A percentile compares a stretch with the other conserved stretches of the same genome.
phyloP scores from a whole-genome alignment of 2,888 invertebrate genomes.

The Apodemia duryi region DNA sequence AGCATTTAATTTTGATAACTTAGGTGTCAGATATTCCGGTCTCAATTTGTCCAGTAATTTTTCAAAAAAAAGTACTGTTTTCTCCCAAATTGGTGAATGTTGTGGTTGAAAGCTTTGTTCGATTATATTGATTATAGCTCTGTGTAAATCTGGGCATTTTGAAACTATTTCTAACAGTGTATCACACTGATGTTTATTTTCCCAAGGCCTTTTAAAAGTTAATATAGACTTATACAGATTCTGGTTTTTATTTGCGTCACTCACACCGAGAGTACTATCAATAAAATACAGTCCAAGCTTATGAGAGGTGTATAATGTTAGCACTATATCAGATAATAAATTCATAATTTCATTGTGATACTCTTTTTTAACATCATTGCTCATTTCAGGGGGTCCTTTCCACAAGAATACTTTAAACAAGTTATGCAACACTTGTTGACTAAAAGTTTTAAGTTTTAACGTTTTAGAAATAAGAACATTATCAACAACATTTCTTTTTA shows the following conservation, averaged over 20 bases:
- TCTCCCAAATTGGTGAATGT: slow-evolving; percentile 75
- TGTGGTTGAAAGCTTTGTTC: slow-evolving; percentile 82
- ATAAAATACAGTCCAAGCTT: slow-evolving; percentile 88
- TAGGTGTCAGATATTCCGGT: slow-evolving; percentile 69
- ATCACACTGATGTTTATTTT: slow-evolving; percentile 81
- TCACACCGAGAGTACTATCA: slow-evolving; percentile 82
- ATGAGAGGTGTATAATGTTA: slow-evolving; percentile 86
- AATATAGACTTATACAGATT: slow-evolving; percentile 82
- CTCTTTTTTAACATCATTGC: slow-evolving; percentile 52
- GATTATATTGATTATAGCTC: slow-evolving; percentile 79
- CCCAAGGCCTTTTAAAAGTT: slow-evolving; percentile 84
- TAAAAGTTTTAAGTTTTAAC: slow-evolving; percentile 85
- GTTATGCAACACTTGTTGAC: slow-evolving; percentile 82
- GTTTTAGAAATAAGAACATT: slow-evolving; percentile 84
- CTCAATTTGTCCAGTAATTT: slow-evolving; percentile 64
- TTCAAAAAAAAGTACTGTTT: slow-evolving; percentile 63
- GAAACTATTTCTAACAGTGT: slow-evolving; percentile 81
- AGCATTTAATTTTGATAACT: slow-evolving; percentile 61
- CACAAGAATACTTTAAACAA: slow-evolving; percentile 86
- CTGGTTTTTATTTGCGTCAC: slow-evolving; percentile 79
- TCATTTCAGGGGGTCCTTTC: slow-evolving; percentile 82
- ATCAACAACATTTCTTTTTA: slow-evolving; percentile 84
- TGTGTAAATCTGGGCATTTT: slow-evolving; percentile 86
- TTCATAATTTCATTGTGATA: slow-evolving; percentile 68
- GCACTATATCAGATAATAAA: slow-evolving; percentile 83